These are phyloP conservation scores for Glyptemys insculpta DNA, from an alignment of 2,797 vertebrate genomes.

Conservation along the genomic window DNA sequence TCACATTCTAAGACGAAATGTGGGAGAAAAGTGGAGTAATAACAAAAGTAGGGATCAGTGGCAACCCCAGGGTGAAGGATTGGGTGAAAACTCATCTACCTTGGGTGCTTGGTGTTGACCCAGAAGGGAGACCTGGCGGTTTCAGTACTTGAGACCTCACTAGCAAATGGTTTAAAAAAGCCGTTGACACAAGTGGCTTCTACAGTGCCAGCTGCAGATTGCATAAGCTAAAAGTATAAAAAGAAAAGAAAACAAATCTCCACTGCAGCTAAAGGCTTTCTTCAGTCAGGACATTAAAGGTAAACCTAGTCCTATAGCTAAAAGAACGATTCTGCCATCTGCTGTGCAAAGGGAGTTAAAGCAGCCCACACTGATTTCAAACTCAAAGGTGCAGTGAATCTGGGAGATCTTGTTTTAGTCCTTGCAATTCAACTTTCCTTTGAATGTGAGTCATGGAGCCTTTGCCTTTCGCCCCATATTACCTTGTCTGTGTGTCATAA, in stretches of 20 bases:
- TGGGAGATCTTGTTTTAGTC: not conserved
- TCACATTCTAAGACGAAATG: not conserved
- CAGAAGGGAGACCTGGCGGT: not conserved
- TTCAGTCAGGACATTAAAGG: not conserved
- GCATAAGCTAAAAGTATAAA: not conserved
- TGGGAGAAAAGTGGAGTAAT: not conserved
- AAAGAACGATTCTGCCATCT: slow-evolving; percentile 17
- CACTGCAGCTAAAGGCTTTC: not conserved
- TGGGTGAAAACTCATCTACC: no score
- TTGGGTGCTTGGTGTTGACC: no score
- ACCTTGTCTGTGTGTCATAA: not conserved
- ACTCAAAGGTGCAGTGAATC: not conserved
- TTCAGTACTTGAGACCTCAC: not conserved
- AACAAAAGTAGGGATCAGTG: not conserved
- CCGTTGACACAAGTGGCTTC: not conserved
- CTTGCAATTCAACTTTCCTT: not conserved
- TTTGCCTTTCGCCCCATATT: not conserved
- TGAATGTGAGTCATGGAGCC: not conserved
- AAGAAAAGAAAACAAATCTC: not conserved
- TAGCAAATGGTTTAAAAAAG: not conserved
- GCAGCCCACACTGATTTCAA: not conserved
- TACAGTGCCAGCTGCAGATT: not conserved
- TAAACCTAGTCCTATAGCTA: not conserved
- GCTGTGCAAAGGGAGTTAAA: not conserved
- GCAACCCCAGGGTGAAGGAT: not conserved